These are phyloP conservation scores for Apotomis capreana DNA, from an alignment of 2,888 invertebrate species.

Conservation along the genomic window DNA sequence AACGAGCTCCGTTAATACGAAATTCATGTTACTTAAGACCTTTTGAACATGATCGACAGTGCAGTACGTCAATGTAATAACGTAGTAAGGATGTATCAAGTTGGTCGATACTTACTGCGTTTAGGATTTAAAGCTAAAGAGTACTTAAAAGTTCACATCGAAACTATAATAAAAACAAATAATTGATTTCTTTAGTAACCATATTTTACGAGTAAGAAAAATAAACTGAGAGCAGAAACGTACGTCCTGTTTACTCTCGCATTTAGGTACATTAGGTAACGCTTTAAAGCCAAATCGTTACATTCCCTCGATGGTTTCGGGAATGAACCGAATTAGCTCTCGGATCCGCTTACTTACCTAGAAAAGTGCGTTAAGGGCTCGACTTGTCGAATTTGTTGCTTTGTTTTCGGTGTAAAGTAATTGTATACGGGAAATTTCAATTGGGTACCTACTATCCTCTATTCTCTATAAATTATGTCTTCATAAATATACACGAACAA, in stretches of 20 bases:
- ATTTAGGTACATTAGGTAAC: constrained; percentile 51
- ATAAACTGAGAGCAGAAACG: constrained; percentile 49
- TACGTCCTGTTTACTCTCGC: constrained; percentile 58
- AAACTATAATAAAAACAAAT: constrained; percentile 54
- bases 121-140: not conserved
- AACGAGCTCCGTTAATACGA: too few species aligned
- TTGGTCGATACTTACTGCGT: not conserved
- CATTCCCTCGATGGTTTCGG: constrained; percentile 61
- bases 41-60: too few species aligned
- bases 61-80: not conserved
- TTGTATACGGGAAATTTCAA: too few species aligned
- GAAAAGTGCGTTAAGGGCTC: constrained; percentile 54
- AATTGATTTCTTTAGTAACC: constrained; percentile 56
- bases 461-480: too few species aligned
- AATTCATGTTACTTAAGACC: too few species aligned
- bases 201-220: constrained; percentile 56
- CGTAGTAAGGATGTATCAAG: not conserved
- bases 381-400: not conserved
- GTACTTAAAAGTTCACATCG: constrained; percentile 64
- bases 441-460: too few species aligned
- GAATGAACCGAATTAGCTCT: constrained; percentile 61
- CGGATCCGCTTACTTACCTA: constrained; percentile 67
- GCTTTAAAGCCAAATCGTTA: constrained; percentile 59
- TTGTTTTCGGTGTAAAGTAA: not conserved
- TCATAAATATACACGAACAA: too few species aligned